Evolutionary conservation across 2,113 vertebrate genomes (phyloP), one percentile per base, ranked within the genome.

Genomic region (Clupea harengus): DNA sequence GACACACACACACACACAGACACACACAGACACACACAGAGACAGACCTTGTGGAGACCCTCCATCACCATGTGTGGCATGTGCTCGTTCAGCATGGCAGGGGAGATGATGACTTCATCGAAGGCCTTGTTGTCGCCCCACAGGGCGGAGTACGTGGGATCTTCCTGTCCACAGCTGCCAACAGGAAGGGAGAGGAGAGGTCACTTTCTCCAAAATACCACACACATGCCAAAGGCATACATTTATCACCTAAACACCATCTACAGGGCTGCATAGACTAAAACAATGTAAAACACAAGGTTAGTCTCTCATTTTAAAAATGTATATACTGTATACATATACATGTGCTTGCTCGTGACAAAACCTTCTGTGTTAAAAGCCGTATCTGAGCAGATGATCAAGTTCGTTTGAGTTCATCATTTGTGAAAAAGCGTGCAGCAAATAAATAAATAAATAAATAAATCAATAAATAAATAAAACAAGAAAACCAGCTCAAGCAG

Each of bases 61-160:
- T 99, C 97, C 96, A 99, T 99, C 93, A 99, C 98, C 93, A 99
- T 97, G 0, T 99, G 97, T 0, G 98, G 98, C 90, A 99, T 95
- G 92, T 99, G 98, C 80, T 99, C 98, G 0, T 99, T 98, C 84
- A 99, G 94, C 98, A 99, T 99, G 54, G 98, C 98, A 0, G 98
- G 97, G 0, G 98, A 99, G 93, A 99, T 99, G 95, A 99, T 98
- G 92, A 99, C 98, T 93, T 99, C 98, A 4, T 99, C 95, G 85
- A 99, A 99, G 5, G 97, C 97, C 91, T 99, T 99, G 91, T 99
- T 99, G 94, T 99, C 97, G 0, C 97, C 98, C 98, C 98, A 99
- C 89, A 99, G 97, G 85, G 98, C 98, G 0, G 97, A 99, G 92
- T 99, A 99, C 0, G 98, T 99, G 84, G 98, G 98, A 22, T 99